Conservation (phyloP, 2,888 invertebrate species). For the Osedax frankpressi region DNA sequence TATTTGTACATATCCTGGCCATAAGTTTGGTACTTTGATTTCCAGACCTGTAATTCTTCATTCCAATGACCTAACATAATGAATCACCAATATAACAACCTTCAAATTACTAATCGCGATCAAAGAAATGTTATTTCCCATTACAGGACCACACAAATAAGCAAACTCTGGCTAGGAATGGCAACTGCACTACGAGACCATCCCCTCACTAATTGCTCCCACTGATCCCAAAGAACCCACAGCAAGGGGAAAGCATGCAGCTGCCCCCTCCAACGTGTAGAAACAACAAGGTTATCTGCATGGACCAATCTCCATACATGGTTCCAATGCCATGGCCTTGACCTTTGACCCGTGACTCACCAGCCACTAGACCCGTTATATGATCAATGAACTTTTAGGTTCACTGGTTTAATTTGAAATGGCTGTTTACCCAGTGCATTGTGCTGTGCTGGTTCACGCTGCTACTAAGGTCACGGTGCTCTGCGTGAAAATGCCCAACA, state of each 20-base stretch:
- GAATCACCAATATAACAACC: background rate
- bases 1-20: background rate
- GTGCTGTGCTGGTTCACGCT: background rate
- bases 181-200: constrained; percentile 4
- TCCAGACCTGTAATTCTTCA: background rate
- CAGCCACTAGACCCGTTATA: background rate
- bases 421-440: background rate
- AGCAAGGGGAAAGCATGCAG: background rate
- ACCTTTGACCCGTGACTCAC: constrained; percentile 1
- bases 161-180: background rate
- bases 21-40: background rate
- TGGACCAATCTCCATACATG: constrained; percentile 5
- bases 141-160: background rate
- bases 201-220: background rate
- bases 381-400: constrained; percentile 5
- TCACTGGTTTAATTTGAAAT: constrained; percentile 1
- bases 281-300: constrained; percentile 6
- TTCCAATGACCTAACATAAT: constrained; percentile 1
- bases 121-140: background rate
- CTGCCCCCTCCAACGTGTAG: background rate
- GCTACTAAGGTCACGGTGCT: constrained; percentile 2
- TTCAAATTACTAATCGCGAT: background rate
- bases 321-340: background rate
- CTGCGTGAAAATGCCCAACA: background rate
- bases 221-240: constrained; percentile 4